These are phyloP conservation scores for Phyllostomus hastatus DNA, from an alignment of 2,113 vertebrate species.

Conservation along the genomic window DNA sequence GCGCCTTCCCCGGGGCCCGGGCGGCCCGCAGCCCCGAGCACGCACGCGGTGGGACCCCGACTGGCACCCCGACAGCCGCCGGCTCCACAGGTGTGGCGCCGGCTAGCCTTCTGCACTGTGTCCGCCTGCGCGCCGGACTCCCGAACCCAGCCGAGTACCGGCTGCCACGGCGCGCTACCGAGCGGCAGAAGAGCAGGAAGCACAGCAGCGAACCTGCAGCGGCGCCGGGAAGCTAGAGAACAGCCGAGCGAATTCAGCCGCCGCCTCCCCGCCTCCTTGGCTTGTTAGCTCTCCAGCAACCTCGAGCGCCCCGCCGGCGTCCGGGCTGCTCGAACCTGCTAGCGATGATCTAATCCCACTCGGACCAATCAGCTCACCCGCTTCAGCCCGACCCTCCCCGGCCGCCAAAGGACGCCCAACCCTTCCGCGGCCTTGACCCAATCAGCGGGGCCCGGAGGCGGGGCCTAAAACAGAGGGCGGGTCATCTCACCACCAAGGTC, in stretches of 20 bases:
- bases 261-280: slow-evolving; percentile 62
- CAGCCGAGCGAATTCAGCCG: neutral
- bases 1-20: slow-evolving; percentile 16
- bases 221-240: slow-evolving; percentile 17
- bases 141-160: neutral
- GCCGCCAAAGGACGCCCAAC: neutral
- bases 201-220: neutral
- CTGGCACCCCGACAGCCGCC: neutral
- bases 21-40: neutral
- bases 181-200: neutral
- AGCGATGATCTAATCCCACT: slow-evolving; percentile 70
- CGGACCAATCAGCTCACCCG: slow-evolving; percentile 52
- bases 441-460: neutral
- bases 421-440: slow-evolving; percentile 59
- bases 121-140: neutral
- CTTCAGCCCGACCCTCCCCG: slow-evolving; percentile 62
- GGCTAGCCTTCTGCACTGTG: neutral
- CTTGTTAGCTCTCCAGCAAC: neutral
- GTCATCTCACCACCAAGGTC: slow-evolving; percentile 9
- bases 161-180: neutral
- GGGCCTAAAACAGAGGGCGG: neutral
- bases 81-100: slow-evolving; percentile 73
- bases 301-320: slow-evolving; percentile 62
- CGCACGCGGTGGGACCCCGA: neutral
- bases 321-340: slow-evolving; percentile 69